Evolutionary conservation across 2,113 vertebrate genomes (phyloP).

Genomic region (Saguinus imperator): DNA sequence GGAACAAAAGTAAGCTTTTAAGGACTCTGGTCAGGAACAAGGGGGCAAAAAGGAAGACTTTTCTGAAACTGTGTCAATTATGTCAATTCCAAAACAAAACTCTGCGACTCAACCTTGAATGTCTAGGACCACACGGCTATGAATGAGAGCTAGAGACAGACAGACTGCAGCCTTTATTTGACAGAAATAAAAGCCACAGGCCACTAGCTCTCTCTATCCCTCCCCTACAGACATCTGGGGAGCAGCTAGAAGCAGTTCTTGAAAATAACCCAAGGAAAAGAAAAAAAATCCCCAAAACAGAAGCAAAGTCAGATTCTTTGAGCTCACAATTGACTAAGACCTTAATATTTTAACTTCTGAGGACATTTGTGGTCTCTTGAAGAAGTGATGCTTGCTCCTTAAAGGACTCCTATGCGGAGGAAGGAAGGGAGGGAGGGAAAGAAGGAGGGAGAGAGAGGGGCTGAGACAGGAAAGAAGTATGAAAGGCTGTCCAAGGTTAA

Average conservation of each 20-base stretch:
- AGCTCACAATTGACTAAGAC: neutral
- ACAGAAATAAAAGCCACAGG: neutral
- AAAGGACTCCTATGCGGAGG: neutral
- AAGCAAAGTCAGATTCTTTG: neutral
- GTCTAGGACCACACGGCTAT: neutral
- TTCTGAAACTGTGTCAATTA: neutral
- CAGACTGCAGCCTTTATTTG: neutral
- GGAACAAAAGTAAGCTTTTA: neutral
- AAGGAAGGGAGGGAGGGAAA: fast-evolving
- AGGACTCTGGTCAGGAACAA: neutral
- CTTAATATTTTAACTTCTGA: neutral
- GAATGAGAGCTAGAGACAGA: neutral
- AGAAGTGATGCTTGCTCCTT: neutral
- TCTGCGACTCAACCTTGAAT: neutral
- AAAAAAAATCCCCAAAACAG: too few relatives aligned
- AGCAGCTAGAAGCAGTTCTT: neutral
- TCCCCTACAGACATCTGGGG: too few relatives aligned
- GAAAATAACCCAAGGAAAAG: neutral
- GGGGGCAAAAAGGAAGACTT: neutral
- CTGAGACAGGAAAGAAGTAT: fast-evolving
- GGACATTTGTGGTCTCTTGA: neutral
- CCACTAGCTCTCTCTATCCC: neutral
- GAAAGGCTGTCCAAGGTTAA: neutral
- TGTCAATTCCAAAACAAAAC: neutral
- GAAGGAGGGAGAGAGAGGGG: too few relatives aligned